phyloP scores from a whole-genome alignment of 2,888 invertebrate species.

The Adelognathus sp. region DNA sequence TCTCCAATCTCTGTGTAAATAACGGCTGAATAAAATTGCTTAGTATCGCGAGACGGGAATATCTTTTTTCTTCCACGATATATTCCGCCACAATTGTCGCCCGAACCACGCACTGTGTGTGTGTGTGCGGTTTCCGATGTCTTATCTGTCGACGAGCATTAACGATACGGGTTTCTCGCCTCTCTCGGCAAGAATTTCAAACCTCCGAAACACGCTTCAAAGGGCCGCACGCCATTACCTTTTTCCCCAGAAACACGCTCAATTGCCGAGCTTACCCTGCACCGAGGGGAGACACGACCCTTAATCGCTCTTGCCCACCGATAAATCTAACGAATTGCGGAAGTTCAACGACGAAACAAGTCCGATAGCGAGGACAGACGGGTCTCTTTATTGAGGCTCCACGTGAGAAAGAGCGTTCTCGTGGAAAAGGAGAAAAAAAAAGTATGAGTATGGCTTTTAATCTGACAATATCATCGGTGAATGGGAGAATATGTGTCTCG shows the following conservation, averaged over 20 bases:
- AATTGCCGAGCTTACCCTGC: slow-evolving; percentile 44
- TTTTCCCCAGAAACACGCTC: not conserved
- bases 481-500: not conserved
- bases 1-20: not conserved
- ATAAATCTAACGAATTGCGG: slow-evolving; percentile 34
- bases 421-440: not conserved
- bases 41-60: not conserved
- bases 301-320: slow-evolving; percentile 23
- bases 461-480: not conserved
- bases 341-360: slow-evolving; percentile 20
- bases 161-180: not conserved
- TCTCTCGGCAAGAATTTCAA: slow-evolving; percentile 13
- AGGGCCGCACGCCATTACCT: not conserved
- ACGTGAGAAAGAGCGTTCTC: not conserved
- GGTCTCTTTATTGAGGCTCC: slow-evolving; percentile 18
- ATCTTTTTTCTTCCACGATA: not conserved
- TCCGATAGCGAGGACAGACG: not conserved
- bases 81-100: not conserved
- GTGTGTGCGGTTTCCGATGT: not conserved
- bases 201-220: not conserved
- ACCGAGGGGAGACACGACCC: slow-evolving; percentile 48
- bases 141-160: not conserved
- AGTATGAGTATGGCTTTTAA: not conserved
- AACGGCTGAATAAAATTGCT: not conserved
- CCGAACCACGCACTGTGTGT: not conserved